phyloP scores from a whole-genome alignment of 2,797 vertebrate genomes.

The Pseudomugil tenellus region DNA sequence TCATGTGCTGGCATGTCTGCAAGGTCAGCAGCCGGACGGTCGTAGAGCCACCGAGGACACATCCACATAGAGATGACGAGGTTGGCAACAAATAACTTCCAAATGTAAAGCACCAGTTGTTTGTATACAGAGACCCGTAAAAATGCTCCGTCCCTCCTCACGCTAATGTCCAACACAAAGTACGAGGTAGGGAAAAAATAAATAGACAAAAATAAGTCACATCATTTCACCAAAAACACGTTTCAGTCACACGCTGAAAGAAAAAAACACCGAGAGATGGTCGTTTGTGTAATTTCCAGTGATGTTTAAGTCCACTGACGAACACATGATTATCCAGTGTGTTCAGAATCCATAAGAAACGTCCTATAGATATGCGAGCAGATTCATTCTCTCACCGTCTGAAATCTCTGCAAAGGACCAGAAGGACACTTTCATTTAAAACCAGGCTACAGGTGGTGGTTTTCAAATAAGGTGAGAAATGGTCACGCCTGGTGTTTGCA shows the following conservation, averaged over 20 bases:
- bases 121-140: slow-evolving; percentile 59
- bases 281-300: slow-evolving; percentile 22
- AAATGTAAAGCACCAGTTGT: slow-evolving; percentile 57
- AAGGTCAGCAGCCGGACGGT: slow-evolving; percentile 64
- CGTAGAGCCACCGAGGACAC: slow-evolving; percentile 50
- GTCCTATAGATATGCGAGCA: slow-evolving; percentile 43
- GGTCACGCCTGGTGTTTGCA: slow-evolving; percentile 28
- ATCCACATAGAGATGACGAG: slow-evolving; percentile 45
- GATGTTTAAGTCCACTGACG: slow-evolving; percentile 24
- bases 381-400: slow-evolving; percentile 49
- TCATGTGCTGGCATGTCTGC: slow-evolving; percentile 55
- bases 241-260: slow-evolving; percentile 28
- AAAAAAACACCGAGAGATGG: neutral
- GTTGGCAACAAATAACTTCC: slow-evolving; percentile 43
- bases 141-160: slow-evolving; percentile 48
- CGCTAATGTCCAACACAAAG: slow-evolving; percentile 50
- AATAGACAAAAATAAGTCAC: slow-evolving; percentile 54
- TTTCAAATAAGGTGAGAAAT: slow-evolving; percentile 32
- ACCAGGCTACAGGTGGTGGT: slow-evolving; percentile 27
- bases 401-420: slow-evolving; percentile 45
- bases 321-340: slow-evolving; percentile 19
- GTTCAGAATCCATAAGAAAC: slow-evolving; percentile 27
- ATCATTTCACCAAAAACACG: slow-evolving; percentile 13
- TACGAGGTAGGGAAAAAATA: slow-evolving; percentile 78
- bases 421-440: slow-evolving; percentile 65